Conservation (phyloP, 2,888 invertebrate genomes). For the Perdita meconis region DNA sequence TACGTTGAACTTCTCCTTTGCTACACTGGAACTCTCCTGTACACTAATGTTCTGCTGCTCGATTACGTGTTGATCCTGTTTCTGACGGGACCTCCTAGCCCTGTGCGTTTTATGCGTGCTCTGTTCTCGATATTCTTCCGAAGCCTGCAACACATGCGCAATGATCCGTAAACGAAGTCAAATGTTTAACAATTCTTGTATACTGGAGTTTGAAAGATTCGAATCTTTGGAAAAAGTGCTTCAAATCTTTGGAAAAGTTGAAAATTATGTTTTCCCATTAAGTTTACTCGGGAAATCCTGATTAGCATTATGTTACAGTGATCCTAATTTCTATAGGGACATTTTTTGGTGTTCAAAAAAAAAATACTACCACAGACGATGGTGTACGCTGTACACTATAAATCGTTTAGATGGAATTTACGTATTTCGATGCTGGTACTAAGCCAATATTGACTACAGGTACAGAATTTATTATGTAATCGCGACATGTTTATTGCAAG, state of each 20-base stretch:
- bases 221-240: no score
- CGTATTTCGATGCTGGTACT: constrained; percentile 72
- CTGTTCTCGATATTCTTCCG: constrained; percentile 81
- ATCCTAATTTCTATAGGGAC: no score
- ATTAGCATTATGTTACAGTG: no score
- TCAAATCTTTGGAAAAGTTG: no score
- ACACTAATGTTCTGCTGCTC: constrained; percentile 78
- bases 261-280: no score
- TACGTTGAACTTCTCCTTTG: constrained; percentile 78
- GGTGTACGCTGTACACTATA: no score
- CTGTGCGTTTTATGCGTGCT: constrained; percentile 81
- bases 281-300: no score
- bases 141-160: constrained; percentile 76
- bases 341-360: no score
- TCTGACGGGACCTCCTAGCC: constrained; percentile 73
- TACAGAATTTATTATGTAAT: constrained; percentile 73
- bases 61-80: constrained; percentile 77
- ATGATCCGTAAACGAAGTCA: background rate
- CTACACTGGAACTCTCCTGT: constrained; percentile 76
- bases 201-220: no score
- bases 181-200: background rate
- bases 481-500: constrained; percentile 63
- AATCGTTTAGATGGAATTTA: constrained; percentile 65
- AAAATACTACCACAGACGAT: no score
- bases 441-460: constrained; percentile 71